Conservation (phyloP, 2,888 invertebrate species). For the Melangyna quadrimaculata region DNA sequence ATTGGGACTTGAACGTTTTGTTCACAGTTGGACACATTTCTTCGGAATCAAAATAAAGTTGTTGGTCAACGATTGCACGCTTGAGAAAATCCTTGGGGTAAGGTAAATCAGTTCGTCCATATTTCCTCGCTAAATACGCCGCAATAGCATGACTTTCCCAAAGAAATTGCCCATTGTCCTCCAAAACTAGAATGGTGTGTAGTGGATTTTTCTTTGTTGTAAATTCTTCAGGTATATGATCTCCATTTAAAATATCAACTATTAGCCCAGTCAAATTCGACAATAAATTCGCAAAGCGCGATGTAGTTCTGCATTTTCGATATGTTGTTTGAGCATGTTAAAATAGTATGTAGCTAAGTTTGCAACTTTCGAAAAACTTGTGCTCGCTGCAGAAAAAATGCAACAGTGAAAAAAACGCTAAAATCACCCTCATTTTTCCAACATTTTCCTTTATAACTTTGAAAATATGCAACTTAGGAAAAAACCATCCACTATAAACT, state of each 20-base stretch:
- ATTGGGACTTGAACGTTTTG: constrained; percentile 75
- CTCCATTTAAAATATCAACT: constrained; percentile 75
- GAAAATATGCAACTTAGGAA: too few species aligned
- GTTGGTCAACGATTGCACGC: constrained; percentile 79
- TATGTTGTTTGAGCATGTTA: too few species aligned
- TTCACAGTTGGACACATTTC: constrained; percentile 76
- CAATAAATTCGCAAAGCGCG: too few species aligned
- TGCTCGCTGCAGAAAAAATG: too few species aligned
- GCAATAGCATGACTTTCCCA: constrained; percentile 80
- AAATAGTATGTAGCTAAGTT: too few species aligned
- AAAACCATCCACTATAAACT: too few species aligned
- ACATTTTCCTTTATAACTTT: too few species aligned
- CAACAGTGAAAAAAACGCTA: too few species aligned
- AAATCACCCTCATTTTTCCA: too few species aligned
- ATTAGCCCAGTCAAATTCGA: too few species aligned
- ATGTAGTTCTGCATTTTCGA: too few species aligned
- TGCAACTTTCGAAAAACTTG: too few species aligned
- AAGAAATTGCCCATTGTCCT: constrained; percentile 76
- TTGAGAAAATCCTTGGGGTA: constrained; percentile 77
- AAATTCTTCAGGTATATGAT: constrained; percentile 74
- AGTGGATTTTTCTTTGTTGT: constrained; percentile 77
- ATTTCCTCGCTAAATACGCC: constrained; percentile 77
- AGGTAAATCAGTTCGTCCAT: constrained; percentile 76
- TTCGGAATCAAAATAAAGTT: constrained; percentile 79
- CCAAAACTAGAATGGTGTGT: constrained; percentile 78